A percentile compares a stretch with the other conserved stretches of the same genome.
These are phyloP conservation scores for Tetragonisca angustula DNA, from an alignment of 2,888 invertebrate species.

Conservation along the genomic window DNA sequence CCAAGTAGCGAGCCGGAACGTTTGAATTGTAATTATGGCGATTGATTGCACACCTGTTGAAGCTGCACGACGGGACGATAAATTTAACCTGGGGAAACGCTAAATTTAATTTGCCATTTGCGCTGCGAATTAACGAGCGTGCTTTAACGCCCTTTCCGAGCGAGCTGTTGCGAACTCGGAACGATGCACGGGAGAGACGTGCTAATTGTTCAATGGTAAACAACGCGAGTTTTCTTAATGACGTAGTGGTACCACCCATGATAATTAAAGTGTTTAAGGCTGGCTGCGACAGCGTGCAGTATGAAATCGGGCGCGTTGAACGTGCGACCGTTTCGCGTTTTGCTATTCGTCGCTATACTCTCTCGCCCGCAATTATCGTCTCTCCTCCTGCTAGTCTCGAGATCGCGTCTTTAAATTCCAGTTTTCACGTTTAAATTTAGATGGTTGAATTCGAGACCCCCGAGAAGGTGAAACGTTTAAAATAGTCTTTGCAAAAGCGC, in stretches of 20 bases:
- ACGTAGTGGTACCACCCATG: slow-evolving; percentile 42
- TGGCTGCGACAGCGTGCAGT: slow-evolving; percentile 6
- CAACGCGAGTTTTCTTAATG: slow-evolving; percentile 58
- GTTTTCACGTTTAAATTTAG: background rate
- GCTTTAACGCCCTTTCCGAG: slow-evolving; percentile 33
- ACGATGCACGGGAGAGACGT: slow-evolving; percentile 4
- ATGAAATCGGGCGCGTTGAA: background rate
- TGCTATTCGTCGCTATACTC: background rate
- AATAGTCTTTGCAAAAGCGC: background rate
- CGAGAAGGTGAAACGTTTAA: too few species aligned
- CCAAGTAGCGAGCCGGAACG: background rate
- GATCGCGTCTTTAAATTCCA: background rate
- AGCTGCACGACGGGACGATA: background rate
- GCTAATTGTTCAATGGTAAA: slow-evolving; percentile 48
- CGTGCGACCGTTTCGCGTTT: slow-evolving; percentile 3
- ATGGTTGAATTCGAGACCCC: too few species aligned
- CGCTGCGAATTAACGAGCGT: slow-evolving; percentile 35
- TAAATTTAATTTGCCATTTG: slow-evolving; percentile 42
- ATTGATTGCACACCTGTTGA: background rate
- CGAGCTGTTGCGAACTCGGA: slow-evolving; percentile 24
- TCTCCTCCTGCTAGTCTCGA: too few species aligned
- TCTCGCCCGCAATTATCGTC: background rate
- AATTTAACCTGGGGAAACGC: slow-evolving; percentile 28
- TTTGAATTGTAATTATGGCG: slow-evolving; percentile 4
- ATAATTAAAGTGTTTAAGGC: slow-evolving; percentile 50